A percentile compares a stretch with the other conserved stretches of the same genome.
These are phyloP conservation scores for Parambassis ranga DNA, from an alignment of 2,797 vertebrate species.

Conservation along the genomic window DNA sequence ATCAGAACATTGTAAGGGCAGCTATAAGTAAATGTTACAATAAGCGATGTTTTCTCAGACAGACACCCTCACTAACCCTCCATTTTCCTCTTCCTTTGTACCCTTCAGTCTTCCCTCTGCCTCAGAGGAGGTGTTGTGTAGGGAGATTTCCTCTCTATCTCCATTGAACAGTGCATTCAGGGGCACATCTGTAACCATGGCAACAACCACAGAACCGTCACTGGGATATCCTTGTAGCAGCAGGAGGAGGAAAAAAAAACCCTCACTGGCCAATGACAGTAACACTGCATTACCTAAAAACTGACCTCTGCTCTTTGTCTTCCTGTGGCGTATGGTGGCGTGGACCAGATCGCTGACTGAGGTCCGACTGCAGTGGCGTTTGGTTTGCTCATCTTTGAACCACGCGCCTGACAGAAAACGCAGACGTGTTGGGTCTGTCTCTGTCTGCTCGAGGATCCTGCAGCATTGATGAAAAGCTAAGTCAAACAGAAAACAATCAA, in stretches of 20 bases:
- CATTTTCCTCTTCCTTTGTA: conserved; percentile 23
- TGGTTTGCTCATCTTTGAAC: conserved; percentile 86
- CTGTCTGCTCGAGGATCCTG: conserved; percentile 84
- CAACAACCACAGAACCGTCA: conserved; percentile 52
- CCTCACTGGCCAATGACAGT: neutral
- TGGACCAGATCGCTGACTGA: conserved; percentile 86
- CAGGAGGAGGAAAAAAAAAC: neutral
- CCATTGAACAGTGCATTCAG: conserved; percentile 65
- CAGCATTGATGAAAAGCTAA: neutral
- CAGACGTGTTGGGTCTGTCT: conserved; percentile 80
- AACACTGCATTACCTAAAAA: neutral
- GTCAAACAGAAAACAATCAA: conserved; percentile 20
- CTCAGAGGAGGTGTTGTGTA: conserved; percentile 17
- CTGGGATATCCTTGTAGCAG: conserved; percentile 21
- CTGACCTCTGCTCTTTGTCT: conserved; percentile 80
- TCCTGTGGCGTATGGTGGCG: conserved; percentile 87
- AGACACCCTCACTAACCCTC: conserved; percentile 41
- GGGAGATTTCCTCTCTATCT: conserved; percentile 29
- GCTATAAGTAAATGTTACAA: neutral
- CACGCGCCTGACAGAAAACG: conserved; percentile 86
- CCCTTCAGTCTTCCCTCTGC: conserved; percentile 35
- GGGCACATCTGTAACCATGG: conserved; percentile 61
- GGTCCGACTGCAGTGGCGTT: conserved; percentile 74
- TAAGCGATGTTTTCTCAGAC: neutral
- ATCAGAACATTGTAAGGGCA: neutral